Evolutionary conservation across 1,140 invertebrate genomes (phyloP).

Genomic region (Caenorhabditis brenneri): DNA sequence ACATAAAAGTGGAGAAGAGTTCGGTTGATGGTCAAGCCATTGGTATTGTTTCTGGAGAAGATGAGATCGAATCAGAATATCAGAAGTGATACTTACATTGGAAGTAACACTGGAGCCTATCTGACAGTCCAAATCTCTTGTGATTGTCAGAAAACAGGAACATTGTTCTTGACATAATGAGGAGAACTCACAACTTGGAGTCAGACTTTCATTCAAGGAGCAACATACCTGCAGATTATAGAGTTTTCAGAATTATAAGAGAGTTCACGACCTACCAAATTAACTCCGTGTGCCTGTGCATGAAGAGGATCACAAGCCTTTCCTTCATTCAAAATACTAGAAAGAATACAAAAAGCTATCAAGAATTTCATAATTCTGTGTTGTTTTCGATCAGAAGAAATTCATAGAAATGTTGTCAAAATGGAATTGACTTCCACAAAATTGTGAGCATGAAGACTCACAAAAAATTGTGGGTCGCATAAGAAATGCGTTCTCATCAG

Average conservation of each 20-base stretch:
- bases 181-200: constrained; percentile 44
- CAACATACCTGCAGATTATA: background rate
- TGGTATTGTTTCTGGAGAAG: background rate
- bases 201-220: background rate
- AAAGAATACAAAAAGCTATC: background rate
- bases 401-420: background rate
- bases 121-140: constrained; percentile 9
- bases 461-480: constrained; percentile 31
- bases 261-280: background rate
- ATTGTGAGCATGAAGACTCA: background rate
- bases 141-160: constrained; percentile 21
- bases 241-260: background rate
- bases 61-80: background rate
- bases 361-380: background rate
- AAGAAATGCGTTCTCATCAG: constrained; percentile 38
- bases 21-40: constrained; percentile 25
- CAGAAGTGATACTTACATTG: background rate
- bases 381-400: background rate
- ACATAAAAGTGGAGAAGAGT: background rate
- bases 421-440: too few relatives aligned
- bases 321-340: background rate
- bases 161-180: constrained; percentile 18
- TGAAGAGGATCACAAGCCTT: constrained; percentile 9
- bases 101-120: background rate
- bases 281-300: constrained; percentile 21